Percentiles rank a stretch among this genome's conserved stretches.
phyloP scores from a whole-genome alignment of 2,888 invertebrate genomes.

The Dascillus cervinus region DNA sequence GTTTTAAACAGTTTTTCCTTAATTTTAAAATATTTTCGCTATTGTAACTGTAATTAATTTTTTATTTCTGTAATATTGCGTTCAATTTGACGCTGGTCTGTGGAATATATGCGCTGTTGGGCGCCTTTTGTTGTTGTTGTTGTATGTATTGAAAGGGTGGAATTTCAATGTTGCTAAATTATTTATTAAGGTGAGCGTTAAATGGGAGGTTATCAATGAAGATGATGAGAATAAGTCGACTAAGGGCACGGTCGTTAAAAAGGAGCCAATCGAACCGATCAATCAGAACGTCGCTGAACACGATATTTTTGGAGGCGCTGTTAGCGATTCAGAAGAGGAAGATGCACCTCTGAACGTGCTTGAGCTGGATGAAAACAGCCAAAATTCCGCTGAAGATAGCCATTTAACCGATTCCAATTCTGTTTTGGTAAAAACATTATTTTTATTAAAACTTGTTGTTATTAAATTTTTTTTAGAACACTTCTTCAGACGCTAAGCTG shows the following conservation, averaged over 20 bases:
- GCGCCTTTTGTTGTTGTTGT: too few species aligned
- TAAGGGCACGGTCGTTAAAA: constrained; percentile 39
- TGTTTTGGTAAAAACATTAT: constrained; percentile 37
- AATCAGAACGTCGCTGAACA: constrained; percentile 54
- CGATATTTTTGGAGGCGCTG: constrained; percentile 88
- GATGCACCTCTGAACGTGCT: constrained; percentile 60
- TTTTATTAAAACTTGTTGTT: neutral
- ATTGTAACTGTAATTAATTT: too few species aligned
- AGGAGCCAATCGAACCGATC: constrained; percentile 33
- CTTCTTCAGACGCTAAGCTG: constrained; percentile 38
- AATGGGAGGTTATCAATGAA: constrained; percentile 84
- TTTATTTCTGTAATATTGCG: too few species aligned
- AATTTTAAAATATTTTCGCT: too few species aligned
- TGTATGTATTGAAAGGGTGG: too few species aligned
- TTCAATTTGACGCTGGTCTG: too few species aligned
- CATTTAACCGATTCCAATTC: constrained; percentile 64
- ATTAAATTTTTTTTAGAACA: constrained; percentile 26
- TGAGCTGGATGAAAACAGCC: constrained; percentile 73
- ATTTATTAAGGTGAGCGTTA: constrained; percentile 48
- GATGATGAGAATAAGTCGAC: constrained; percentile 62
- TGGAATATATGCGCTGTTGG: too few species aligned
- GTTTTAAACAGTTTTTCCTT: too few species aligned
- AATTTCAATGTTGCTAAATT: too few species aligned
- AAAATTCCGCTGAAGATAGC: constrained; percentile 66
- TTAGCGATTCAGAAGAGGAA: constrained; percentile 82